phyloP scores from a whole-genome alignment of 35 echinoderm and acorn worm species.

The Holothuria glaberrima region DNA sequence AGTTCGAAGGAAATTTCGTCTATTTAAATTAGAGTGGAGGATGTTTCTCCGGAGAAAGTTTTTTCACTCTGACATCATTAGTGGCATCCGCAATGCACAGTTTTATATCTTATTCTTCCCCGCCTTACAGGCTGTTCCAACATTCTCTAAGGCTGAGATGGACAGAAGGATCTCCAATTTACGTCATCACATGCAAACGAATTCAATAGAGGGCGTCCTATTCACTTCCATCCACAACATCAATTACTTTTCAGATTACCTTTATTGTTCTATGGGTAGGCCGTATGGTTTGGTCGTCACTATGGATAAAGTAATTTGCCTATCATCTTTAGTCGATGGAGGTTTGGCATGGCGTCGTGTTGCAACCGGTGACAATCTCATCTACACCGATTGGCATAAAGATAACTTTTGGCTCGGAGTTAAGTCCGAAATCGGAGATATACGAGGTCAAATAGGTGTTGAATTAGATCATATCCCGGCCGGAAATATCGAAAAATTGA shows the following conservation, averaged over 20 bases:
- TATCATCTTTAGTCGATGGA: constrained; percentile 74
- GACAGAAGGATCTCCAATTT: constrained; percentile 46
- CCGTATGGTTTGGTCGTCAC: constrained; percentile 68
- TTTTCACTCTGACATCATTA: no score
- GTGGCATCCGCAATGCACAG: no score
- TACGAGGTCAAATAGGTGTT: constrained; percentile 68
- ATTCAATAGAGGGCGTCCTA: constrained; percentile 60
- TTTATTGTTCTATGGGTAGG: constrained; percentile 58
- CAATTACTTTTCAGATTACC: constrained; percentile 73
- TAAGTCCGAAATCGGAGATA: constrained; percentile 15
- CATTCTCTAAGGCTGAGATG: constrained; percentile 67
- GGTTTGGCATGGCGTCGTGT: constrained; percentile 81
- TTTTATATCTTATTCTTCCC: background rate
- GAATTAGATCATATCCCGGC: constrained; percentile 87
- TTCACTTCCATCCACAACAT: constrained; percentile 72
- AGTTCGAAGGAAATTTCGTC: no score
- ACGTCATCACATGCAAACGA: constrained; percentile 47
- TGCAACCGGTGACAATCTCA: constrained; percentile 61
- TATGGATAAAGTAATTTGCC: constrained; percentile 39
- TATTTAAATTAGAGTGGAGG: no score
- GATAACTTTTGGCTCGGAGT: constrained; percentile 89
- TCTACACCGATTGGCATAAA: constrained; percentile 93
- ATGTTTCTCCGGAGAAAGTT: no score
- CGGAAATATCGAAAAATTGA: constrained; percentile 68
- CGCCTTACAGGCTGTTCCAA: constrained; percentile 33